Base-by-base conservation (phyloP, 2,113 vertebrate genomes). In the Neodontobutis hainanensis region DNA sequence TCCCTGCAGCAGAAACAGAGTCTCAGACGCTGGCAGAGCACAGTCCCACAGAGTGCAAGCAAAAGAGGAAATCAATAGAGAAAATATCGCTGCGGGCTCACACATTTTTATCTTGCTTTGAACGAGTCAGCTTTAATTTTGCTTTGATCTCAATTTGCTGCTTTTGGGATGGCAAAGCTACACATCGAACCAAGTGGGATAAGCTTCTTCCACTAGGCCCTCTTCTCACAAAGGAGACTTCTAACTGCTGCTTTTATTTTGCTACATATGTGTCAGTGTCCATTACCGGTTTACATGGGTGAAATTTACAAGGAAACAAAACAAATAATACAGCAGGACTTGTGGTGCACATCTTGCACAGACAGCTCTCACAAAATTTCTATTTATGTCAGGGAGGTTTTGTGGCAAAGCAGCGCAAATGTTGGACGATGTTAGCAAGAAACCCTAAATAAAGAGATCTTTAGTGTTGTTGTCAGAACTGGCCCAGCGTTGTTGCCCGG, bases 71-170 rank as follows among this genome's bases (percentile, higher is more conserved):
- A 92, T 93, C 92, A 92, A 92, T 92, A 89, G 89, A 87, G 85
- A 90, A 91, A 90, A 90, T 87, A 90, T 90, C 50, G 91, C 91
- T 92, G 85, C 82, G 82, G 91, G 91, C 92, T 89, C 85, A 88
- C 85, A 85, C 88, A 91, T 91, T 92, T 93, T 91, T 91, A 91
- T 92, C 91, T 89, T 63, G 87, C 90, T 93, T 93, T 92, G 90
- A 93, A 92, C 85, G 87, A 90, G 90, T 92, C 92, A 91, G 92
- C 91, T 94, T 91, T 92, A 92, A 93, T 93, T 94, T 92, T 42
- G 73, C 92, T 93, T 94, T 94, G 90, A 92, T 94, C 92, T 92
- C 92, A 92, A 92, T 93, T 93, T 91, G 88, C 90, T 85, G 90
- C 89, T 86, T 90, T 91, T 87, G 82, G 85, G 88, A 90, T 84